These are phyloP conservation scores for Parazoanthus darwini DNA, from an alignment of 92 coral and sea anemone genomes.

Conservation along the genomic window DNA sequence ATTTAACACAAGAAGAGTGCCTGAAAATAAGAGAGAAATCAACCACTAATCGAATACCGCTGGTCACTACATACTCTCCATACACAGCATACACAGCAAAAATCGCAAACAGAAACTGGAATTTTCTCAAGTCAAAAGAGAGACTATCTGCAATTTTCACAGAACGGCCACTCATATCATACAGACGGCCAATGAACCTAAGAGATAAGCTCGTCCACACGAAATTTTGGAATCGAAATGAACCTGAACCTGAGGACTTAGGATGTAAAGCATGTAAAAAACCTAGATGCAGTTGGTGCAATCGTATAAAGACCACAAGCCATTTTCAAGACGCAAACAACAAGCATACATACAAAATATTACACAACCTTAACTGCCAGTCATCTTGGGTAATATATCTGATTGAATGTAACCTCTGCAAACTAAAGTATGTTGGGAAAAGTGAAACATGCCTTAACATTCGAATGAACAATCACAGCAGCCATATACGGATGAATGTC, in stretches of 20 bases:
- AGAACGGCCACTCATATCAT: conserved; percentile 3
- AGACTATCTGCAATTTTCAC: not conserved
- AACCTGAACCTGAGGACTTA: conserved; percentile 9
- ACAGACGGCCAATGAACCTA: conserved; percentile 17
- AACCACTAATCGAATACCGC: conserved; percentile 46
- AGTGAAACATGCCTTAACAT: conserved; percentile 41
- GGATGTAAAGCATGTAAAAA: conserved; percentile 16
- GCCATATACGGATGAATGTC: too few relatives aligned
- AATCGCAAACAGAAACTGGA: conserved; percentile 42
- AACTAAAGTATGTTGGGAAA: conserved; percentile 42
- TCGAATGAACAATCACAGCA: conserved; percentile 40
- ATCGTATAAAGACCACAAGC: not conserved
- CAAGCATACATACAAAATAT: conserved; percentile 10
- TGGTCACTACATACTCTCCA: conserved; percentile 33
- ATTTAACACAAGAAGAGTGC: conserved; percentile 44
- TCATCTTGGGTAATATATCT: conserved; percentile 32
- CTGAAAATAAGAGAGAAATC: conserved; percentile 28
- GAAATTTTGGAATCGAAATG: not conserved
- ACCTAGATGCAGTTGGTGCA: not conserved
- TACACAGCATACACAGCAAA: conserved; percentile 40
- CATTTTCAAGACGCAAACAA: conserved; percentile 16
- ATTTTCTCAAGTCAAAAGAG: conserved; percentile 14
- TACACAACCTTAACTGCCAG: conserved; percentile 30
- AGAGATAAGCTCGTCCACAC: conserved; percentile 10
- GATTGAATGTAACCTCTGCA: conserved; percentile 40